Base-by-base conservation (phyloP, 2,113 vertebrate species). In the Cephalopterus ornatus region DNA sequence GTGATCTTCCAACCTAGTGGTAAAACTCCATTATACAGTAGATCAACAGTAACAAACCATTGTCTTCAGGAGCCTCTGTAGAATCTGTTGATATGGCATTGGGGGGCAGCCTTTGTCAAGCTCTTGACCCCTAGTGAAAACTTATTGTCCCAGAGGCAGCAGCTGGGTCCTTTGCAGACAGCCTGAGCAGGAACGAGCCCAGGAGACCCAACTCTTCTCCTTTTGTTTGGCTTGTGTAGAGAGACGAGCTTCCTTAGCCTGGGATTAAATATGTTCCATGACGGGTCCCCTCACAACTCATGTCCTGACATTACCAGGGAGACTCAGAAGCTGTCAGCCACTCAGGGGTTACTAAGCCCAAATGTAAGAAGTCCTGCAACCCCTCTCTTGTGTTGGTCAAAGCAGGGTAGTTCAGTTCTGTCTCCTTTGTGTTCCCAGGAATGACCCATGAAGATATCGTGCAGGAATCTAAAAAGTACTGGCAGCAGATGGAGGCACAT, bases 371-470 rank as follows among this genome's bases (percentile, higher is more conserved):
- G 30, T 46, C n/a, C 39, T 94, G 32, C 23, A 71, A 33, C 22
- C 8, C 14, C 12, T 87, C 27, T 87, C 35, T 58, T 67, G 32
- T 61, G 18, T 62, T 80, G 35, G 52, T 37, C 10, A 3, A 41
- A 76, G 56, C 76, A 76, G 9, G 9, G 46, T 80, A 5, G 4
- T 71, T 67, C 44, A 32, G 26, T 49, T 75, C 61, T 85, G n/a
- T 80, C 39, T 59, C 42, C 67, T 52, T 72, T 56, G 93, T 61
- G 62, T 94, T 78, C 68, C 42, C 95, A 99, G 99, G 99, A 85
- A 98, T 99, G 97, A 98, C 98, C 59, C 98, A 98, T 0, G 99
- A 99, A 81, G 99, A 99, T 92, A 99, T 99, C 1, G 99, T 99
- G 56, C 98, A 98, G 92, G 98, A 99, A 88, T 99, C 99, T 10